These are phyloP conservation scores for Drosophila hamatofila DNA, from an alignment of 2,888 invertebrate genomes.

Conservation along the genomic window DNA sequence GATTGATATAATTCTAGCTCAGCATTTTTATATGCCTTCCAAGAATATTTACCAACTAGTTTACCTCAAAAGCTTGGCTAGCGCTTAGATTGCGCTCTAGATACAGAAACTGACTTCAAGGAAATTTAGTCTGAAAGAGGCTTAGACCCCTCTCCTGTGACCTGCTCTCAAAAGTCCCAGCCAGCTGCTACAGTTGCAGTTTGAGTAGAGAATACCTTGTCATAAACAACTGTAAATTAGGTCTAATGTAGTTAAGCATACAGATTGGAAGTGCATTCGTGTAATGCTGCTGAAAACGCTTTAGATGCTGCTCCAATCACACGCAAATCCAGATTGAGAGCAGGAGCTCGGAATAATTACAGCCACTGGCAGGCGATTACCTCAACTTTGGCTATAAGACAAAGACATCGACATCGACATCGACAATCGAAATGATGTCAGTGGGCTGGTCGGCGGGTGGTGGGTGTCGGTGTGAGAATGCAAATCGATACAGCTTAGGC, in stretches of 20 bases:
- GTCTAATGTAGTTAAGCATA: background rate
- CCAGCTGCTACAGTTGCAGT: background rate
- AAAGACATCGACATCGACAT: background rate
- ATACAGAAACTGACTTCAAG: too few relatives aligned
- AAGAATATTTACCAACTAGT: too few relatives aligned
- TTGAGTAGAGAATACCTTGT: background rate
- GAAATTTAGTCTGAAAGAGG: background rate
- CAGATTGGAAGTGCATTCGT: background rate
- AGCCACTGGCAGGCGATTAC: slow-evolving; percentile 11
- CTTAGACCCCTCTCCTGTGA: background rate
- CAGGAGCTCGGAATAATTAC: slow-evolving; percentile 5
- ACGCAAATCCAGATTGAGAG: background rate
- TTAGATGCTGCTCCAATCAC: background rate
- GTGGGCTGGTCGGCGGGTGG: background rate
- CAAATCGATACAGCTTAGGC: slow-evolving; percentile 36
- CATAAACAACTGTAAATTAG: background rate
- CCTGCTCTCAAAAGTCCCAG: background rate
- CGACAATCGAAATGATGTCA: slow-evolving; percentile 20
- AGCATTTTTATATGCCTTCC: too few relatives aligned
- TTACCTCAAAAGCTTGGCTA: too few relatives aligned
- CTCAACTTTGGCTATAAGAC: slow-evolving; percentile 2
- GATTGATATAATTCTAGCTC: too few relatives aligned
- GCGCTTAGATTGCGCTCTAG: too few relatives aligned
- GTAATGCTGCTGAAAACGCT: background rate
- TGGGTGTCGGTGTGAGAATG: background rate